Conservation (phyloP, 2,797 vertebrate species). For the Enteromius thamalakanensis region DNA sequence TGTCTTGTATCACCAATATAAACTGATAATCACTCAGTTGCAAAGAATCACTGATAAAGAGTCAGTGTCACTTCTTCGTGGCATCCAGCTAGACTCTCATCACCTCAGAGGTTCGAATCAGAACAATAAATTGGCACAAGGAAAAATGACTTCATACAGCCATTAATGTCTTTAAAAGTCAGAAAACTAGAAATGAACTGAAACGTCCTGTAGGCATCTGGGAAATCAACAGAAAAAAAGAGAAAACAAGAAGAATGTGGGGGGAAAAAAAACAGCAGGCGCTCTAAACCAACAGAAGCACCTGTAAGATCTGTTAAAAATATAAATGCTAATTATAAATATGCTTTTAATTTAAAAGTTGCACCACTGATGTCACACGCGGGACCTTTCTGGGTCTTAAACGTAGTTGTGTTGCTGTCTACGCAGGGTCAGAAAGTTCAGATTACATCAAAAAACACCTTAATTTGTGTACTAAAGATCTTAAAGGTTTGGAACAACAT, state of each 20-base stretch:
- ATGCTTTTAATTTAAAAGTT: background rate
- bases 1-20: background rate
- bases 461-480: too few species aligned
- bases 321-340: background rate
- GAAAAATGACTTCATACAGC: conserved; percentile 64
- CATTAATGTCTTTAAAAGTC: conserved; percentile 74
- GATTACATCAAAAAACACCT: too few species aligned
- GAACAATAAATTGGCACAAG: conserved; percentile 11
- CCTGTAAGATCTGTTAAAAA: background rate
- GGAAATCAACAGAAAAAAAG: conserved; percentile 23
- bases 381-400: too few species aligned
- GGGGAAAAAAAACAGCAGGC: background rate
- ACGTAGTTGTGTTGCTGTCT: too few species aligned
- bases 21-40: background rate
- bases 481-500: too few species aligned
- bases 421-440: too few species aligned
- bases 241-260: conserved; percentile 46
- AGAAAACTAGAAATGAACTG: conserved; percentile 75
- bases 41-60: too few species aligned
- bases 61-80: background rate
- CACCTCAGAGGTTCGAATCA: background rate
- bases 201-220: conserved; percentile 70
- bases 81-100: conserved; percentile 16
- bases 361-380: too few species aligned
- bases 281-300: background rate